Evolutionary conservation across 2,797 vertebrate species (phyloP).

Genomic region (Mustela erminea): DNA sequence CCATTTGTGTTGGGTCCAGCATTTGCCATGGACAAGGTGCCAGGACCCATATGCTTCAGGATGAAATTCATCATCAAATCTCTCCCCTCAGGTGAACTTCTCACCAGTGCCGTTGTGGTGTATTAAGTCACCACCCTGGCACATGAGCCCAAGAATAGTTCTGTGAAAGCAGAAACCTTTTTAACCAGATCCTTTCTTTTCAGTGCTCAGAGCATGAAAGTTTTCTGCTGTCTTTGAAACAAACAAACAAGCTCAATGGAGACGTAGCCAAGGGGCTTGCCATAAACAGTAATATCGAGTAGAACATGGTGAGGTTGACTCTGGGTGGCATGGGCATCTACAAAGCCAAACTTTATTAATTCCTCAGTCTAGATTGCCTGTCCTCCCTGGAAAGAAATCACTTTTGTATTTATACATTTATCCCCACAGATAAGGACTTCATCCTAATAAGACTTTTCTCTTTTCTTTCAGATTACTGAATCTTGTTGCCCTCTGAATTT

Average conservation of each 20-base stretch:
- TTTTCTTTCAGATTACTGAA: neutral
- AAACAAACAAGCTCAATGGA: neutral
- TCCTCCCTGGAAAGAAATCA: neutral
- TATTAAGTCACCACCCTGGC: neutral
- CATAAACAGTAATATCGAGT: neutral
- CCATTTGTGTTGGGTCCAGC: neutral
- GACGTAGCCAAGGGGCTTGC: neutral
- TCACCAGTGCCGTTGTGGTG: neutral
- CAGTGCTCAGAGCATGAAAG: neutral
- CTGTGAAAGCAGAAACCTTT: neutral
- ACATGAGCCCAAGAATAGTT: neutral
- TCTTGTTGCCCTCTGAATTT: neutral
- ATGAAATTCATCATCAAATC: neutral
- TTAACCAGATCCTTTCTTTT: neutral
- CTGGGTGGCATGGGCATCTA: neutral
- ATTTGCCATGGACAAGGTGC: neutral
- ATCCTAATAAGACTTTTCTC: neutral
- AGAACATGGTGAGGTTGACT: neutral
- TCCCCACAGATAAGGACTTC: neutral
- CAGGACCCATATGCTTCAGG: neutral
- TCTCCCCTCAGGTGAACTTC: neutral
- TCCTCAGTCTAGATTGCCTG: neutral
- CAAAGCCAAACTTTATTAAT: neutral
- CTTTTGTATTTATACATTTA: neutral
- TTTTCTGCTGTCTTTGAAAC: constrained; percentile 18